Evolutionary conservation across 1,140 invertebrate species (phyloP), one percentile per base, ranked within the genome.

Genomic region (Nebria ingens): DNA sequence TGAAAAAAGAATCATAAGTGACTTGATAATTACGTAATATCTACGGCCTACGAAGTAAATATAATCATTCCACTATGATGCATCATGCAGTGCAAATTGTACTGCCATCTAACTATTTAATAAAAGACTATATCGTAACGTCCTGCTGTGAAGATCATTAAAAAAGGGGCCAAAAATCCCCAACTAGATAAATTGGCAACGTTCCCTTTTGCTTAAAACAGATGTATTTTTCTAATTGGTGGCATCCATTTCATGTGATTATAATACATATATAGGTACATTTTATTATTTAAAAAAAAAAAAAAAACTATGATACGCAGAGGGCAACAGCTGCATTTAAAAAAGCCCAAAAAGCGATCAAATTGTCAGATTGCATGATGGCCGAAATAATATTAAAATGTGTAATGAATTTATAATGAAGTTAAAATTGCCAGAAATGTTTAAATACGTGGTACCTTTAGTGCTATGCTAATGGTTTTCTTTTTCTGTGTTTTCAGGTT

Each of bases 401-500:
- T 60, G 59, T 62, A 62, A 62, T 62, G 61, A 59, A 62, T 62
- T 60, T 62, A 60, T 62, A 62, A 62, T 62, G 59, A 62, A 63
- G 57, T 21, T 53, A 57, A 61, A 60, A 59, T 64, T 59, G 60
- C 53, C 40, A 45, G 40, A 45, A 45, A 45, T 45, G 9, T 21
- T 23, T 29, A 34, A 51, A 51, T 56, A 50, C 23, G 25, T 56
- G n/a, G 50, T 9, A 4, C 17, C 17, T 4, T 45, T 17, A 45
- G 17, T 11, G 15, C 9, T 45, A 17, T 29, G 15, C 17, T 34
- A 29, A 20, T 34, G 21, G 21, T 57, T 63, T 58, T 34, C 11
- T 59, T 62, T 21, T 13, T 57, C 51, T 65, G 63, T 76, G 9
- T 76, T 84, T 82, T 38, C 80, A 89, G 87, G 80, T 80, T 91